Evolutionary conservation across 2,888 invertebrate species (phyloP), one percentile per base, ranked within the genome.

Genomic region (Yponomeuta evonymella): DNA sequence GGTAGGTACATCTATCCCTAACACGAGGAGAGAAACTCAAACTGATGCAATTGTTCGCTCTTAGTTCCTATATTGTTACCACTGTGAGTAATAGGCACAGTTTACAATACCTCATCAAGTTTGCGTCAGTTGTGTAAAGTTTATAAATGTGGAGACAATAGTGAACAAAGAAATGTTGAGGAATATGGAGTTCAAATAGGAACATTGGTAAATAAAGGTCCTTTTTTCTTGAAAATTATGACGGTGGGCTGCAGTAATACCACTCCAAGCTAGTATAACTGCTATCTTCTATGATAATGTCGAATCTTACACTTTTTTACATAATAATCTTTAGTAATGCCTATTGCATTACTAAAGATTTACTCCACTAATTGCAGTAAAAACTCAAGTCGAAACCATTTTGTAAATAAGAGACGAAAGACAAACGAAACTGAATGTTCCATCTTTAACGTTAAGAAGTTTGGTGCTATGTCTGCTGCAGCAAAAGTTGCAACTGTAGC

Each of bases 81-180:
- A 15, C 10, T 30, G 33, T 65, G 65, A 65, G 65, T 65, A 65
- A 33, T 65, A 30, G 67, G 4, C 51, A 58, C 15, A 48, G 65
- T 65, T 67, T n/a, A 67, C 48, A 67, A 67, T 67, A 67, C 12
- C 23, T 48, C 67, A 43, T 36, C 43, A 67, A 43, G 67, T 67
- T 67, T 67, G 36, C 67, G 23, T 67, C 67, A 67, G 15, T 67
- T 48, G 67, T 67, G 48, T 67, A 67, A 48, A 67, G 43, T 67
- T 67, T 23, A 65, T 65, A 65, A 33, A 29, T 65, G 67, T 48
- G 23, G 48, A n/a, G 48, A 43, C 67, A 36, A 48, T 67, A 48
- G 48, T 48, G 67, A 67, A 67, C 67, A 67, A 67, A 48, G 43
- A 67, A 67, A 36, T 30, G 29, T 65, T 33, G 33, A 65, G 51